phyloP scores from a whole-genome alignment of 2,888 invertebrate species.

The Watsonalla binaria region DNA sequence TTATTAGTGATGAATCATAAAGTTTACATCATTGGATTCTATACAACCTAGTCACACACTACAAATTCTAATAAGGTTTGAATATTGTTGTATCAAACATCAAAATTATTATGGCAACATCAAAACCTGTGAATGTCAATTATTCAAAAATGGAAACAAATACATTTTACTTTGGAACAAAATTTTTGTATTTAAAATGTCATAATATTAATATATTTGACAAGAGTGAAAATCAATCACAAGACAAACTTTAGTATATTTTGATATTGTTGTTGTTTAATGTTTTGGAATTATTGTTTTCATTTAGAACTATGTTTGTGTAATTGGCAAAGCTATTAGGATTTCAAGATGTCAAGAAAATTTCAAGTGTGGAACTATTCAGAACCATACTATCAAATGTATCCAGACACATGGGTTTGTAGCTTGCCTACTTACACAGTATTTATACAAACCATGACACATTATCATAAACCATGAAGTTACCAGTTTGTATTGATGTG shows the following conservation, averaged over 20 bases:
- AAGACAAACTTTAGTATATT: conserved; percentile 49
- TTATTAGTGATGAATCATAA: not conserved
- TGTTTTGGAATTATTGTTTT: conserved; percentile 47
- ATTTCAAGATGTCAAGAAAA: conserved; percentile 68
- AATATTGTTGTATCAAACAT: not conserved
- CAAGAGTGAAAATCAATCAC: conserved; percentile 61
- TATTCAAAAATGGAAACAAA: conserved; percentile 55
- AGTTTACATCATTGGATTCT: not conserved
- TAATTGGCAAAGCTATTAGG: conserved; percentile 37
- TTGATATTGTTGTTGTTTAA: conserved; percentile 45
- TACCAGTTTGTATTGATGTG: too few species aligned
- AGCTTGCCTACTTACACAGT: conserved; percentile 2
- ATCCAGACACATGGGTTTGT: conserved; percentile 71
- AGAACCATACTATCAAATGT: conserved; percentile 73
- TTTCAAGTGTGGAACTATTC: conserved; percentile 78
- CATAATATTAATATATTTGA: conserved; percentile 56
- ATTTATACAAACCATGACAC: too few species aligned
- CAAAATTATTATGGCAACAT: not conserved
- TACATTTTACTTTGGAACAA: conserved; percentile 43
- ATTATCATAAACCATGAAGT: not conserved
- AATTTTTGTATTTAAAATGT: conserved; percentile 61
- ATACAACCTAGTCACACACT: not conserved
- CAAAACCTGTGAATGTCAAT: conserved; percentile 12
- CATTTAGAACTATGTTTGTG: conserved; percentile 55
- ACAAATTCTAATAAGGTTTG: too few species aligned